Conservation (phyloP, 2,113 vertebrate species). For the Platanista minor region DNA sequence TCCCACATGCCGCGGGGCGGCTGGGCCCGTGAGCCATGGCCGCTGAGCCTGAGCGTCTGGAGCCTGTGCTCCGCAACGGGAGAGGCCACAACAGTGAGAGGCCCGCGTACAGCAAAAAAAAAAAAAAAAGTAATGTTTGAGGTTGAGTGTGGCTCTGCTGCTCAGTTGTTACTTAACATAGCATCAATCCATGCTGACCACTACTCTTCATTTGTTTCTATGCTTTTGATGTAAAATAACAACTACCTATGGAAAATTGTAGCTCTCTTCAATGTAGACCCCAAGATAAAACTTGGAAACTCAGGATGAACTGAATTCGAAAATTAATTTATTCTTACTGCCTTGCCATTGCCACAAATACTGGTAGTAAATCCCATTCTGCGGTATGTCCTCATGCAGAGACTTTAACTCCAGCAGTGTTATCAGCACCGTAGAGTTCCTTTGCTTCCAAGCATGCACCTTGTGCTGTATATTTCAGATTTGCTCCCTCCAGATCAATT, state of each 20-base stretch:
- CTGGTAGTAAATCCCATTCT: background rate
- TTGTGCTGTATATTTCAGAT: background rate
- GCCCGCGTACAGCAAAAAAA: too few relatives aligned
- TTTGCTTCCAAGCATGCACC: background rate
- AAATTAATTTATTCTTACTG: background rate
- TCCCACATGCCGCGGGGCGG: too few relatives aligned
- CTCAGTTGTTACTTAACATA: background rate
- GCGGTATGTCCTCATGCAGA: background rate
- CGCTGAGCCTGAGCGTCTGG: too few relatives aligned
- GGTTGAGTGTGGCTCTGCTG: background rate
- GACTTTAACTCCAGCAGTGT: background rate
- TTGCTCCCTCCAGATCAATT: background rate
- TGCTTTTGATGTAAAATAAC: background rate
- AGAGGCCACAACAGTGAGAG: too few relatives aligned
- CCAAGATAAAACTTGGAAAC: background rate
- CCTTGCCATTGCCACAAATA: background rate
- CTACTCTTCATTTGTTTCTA: background rate
- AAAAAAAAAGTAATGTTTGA: background rate
- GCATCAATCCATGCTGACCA: background rate
- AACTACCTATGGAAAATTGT: background rate
- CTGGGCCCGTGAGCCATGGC: too few relatives aligned
- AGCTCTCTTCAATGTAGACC: background rate
- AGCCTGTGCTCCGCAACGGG: too few relatives aligned
- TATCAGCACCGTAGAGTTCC: background rate
- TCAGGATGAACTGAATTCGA: background rate